phyloP scores from a whole-genome alignment of 2,113 vertebrate genomes.

The Corydoras sp. region DNA sequence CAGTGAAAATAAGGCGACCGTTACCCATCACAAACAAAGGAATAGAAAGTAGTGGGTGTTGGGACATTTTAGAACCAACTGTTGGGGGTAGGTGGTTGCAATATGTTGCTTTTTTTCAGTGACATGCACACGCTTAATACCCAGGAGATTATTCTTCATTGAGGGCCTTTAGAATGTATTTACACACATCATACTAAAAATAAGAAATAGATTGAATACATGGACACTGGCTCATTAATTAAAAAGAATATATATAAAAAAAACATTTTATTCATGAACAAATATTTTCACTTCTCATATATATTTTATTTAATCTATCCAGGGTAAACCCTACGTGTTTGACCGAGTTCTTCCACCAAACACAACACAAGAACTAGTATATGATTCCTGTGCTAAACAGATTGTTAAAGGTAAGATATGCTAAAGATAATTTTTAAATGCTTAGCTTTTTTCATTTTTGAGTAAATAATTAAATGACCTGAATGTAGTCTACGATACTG shows the following conservation, averaged over 20 bases:
- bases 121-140: conserved; percentile 10
- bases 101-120: background rate
- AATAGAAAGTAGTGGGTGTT: conserved; percentile 1
- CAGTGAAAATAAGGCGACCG: background rate
- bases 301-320: conserved; percentile 51
- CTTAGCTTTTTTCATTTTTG: background rate
- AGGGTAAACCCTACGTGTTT: conserved; percentile 90
- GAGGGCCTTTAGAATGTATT: background rate
- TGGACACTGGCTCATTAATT: background rate
- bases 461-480: background rate
- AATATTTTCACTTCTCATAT: background rate
- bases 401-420: conserved; percentile 83
- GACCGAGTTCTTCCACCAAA: conserved; percentile 85
- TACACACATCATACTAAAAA: no score
- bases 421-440: background rate
- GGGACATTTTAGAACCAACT: background rate
- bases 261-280: no score
- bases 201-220: background rate
- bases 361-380: conserved; percentile 86
- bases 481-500: background rate
- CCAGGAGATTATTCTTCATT: conserved; percentile 5
- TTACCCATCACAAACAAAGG: conserved; percentile 1
- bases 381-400: conserved; percentile 88
- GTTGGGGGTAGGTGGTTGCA: background rate
- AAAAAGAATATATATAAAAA: background rate